A percentile compares a stretch with the other conserved stretches of the same genome.
phyloP scores from a whole-genome alignment of 2,113 vertebrate species.

The Glaucidium brasilianum region DNA sequence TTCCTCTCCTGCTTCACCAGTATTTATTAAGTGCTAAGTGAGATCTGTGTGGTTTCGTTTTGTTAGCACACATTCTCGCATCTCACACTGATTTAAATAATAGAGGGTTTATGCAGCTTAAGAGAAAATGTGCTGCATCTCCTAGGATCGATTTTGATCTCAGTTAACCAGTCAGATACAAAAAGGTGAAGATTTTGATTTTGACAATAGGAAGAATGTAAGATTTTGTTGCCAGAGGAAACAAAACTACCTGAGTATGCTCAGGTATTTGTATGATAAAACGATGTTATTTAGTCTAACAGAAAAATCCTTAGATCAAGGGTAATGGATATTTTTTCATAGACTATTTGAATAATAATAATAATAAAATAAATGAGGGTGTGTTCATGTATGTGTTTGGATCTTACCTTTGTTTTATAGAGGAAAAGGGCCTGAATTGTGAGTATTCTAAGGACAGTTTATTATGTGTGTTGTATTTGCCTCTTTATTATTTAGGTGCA shows the following conservation, averaged over 20 bases:
- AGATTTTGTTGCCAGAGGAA: neutral
- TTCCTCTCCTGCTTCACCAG: neutral
- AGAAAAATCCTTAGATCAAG: neutral
- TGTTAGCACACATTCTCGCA: neutral
- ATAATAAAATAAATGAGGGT: neutral
- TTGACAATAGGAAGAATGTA: neutral
- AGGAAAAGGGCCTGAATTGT: neutral
- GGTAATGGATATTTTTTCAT: neutral
- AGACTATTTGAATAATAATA: neutral
- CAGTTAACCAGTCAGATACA: neutral
- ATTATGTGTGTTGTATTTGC: neutral
- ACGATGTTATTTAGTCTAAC: neutral
- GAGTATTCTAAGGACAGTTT: neutral
- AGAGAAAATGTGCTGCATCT: neutral
- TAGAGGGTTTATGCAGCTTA: neutral
- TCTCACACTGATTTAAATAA: neutral
- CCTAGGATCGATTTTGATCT: neutral
- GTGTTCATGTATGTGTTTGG: neutral
- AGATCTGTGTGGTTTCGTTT: neutral
- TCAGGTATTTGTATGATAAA: neutral
- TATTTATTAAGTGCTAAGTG: neutral
- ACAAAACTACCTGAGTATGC: rapidly evolving
- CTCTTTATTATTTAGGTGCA: neutral
- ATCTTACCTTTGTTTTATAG: neutral
- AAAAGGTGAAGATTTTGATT: neutral